Percentiles rank a stretch among this genome's conserved stretches.
These are phyloP conservation scores for Epinephelus coioides DNA, from an alignment of 2,797 vertebrate species.

Conservation along the genomic window DNA sequence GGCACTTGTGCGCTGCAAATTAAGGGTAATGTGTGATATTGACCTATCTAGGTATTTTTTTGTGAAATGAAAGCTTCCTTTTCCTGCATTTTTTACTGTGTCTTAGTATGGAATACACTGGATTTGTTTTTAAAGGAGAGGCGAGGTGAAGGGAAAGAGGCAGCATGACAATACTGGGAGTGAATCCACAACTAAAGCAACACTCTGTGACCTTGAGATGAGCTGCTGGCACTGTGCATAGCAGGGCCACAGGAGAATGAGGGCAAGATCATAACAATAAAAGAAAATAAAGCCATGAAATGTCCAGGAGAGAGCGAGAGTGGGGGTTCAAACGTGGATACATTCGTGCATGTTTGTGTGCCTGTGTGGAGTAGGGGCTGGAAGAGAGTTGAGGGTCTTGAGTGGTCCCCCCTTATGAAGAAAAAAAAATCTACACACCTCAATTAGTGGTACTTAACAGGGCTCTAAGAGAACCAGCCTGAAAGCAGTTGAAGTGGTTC, in stretches of 20 bases:
- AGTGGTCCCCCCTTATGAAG: slow-evolving; percentile 39
- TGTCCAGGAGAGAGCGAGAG: slow-evolving; percentile 20
- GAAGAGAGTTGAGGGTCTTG: slow-evolving; percentile 23
- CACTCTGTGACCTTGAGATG: slow-evolving; percentile 66
- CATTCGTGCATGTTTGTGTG: slow-evolving; percentile 25
- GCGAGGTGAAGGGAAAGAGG: slow-evolving; percentile 27
- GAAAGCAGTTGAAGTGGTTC: slow-evolving; percentile 77
- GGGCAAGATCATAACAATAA: slow-evolving; percentile 43
- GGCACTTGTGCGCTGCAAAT: slow-evolving; percentile 41
- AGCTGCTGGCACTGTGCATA: slow-evolving; percentile 44
- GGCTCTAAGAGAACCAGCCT: slow-evolving; percentile 63
- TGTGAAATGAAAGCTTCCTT: slow-evolving; percentile 3
- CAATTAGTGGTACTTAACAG: slow-evolving; percentile 76
- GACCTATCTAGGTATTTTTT: slow-evolving; percentile 20
- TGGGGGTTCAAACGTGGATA: background rate
- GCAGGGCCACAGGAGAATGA: slow-evolving; percentile 25
- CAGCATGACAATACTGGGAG: slow-evolving; percentile 37
- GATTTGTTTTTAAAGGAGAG: slow-evolving; percentile 43
- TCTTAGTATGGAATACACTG: slow-evolving; percentile 32
- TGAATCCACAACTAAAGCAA: slow-evolving; percentile 51
- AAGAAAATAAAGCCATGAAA: slow-evolving; percentile 41
- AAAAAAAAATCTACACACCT: slow-evolving; percentile 64
- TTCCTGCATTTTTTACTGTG: slow-evolving; percentile 21
- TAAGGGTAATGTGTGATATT: slow-evolving; percentile 35
- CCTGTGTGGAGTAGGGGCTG: slow-evolving; percentile 17